Percentiles rank a stretch among this genome's conserved stretches.
phyloP scores from a whole-genome alignment of 2,888 invertebrate species.

The Cerastis rubricosa region DNA sequence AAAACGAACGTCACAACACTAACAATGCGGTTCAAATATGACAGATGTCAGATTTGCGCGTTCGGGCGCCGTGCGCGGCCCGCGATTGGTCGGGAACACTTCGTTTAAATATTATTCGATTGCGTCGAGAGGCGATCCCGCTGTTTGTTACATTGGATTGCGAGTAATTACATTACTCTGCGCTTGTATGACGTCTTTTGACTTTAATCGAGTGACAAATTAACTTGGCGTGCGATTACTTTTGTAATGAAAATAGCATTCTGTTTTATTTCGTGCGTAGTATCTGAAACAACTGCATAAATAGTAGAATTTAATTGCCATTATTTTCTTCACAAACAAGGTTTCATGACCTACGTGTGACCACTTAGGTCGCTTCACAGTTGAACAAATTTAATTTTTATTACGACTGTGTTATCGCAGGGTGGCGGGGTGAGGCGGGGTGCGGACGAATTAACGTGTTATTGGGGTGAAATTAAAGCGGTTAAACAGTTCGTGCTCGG shows the following conservation, averaged over 20 bases:
- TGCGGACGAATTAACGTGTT: constrained; percentile 77
- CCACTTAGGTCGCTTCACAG: constrained; percentile 67
- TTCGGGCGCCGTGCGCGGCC: constrained; percentile 65
- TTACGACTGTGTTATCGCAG: constrained; percentile 72
- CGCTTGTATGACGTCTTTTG: constrained; percentile 77
- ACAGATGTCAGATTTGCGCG: constrained; percentile 87
- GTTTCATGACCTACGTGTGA: constrained; percentile 60
- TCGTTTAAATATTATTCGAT: constrained; percentile 78
- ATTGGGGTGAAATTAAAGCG: constrained; percentile 81
- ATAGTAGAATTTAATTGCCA: constrained; percentile 57
- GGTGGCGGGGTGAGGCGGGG: constrained; percentile 47
- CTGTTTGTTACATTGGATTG: constrained; percentile 80
- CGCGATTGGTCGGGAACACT: constrained; percentile 75
- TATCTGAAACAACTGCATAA: constrained; percentile 37
- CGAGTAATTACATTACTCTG: constrained; percentile 81
- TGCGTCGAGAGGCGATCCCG: constrained; percentile 69
- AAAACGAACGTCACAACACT: constrained; percentile 83
- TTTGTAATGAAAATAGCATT: constrained; percentile 65
- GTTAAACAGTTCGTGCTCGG: constrained; percentile 81
- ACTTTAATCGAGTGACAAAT: constrained; percentile 83
- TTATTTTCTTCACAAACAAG: constrained; percentile 62
- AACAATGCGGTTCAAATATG: constrained; percentile 80
- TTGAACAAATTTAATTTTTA: constrained; percentile 79
- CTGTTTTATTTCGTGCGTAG: constrained; percentile 25
- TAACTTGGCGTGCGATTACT: constrained; percentile 78